Percentiles rank a stretch among this genome's conserved stretches.
Conservation (phyloP, 2,113 vertebrate genomes). For the Panthera leo region DNA sequence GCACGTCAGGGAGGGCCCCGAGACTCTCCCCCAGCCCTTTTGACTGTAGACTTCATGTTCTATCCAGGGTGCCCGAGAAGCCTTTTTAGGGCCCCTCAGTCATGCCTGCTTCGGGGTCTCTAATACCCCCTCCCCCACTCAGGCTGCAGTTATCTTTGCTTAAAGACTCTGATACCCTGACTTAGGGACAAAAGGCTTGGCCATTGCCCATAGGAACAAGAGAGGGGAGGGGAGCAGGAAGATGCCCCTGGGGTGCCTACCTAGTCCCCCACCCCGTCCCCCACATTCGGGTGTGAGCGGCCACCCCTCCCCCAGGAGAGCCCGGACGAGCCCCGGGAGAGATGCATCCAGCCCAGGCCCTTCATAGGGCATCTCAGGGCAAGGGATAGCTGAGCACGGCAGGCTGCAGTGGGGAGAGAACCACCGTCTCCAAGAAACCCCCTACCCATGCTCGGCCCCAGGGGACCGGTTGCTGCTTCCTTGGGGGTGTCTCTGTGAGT, state of each 20-base stretch:
- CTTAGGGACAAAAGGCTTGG: neutral
- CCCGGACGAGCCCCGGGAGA: neutral
- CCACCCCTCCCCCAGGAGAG: neutral
- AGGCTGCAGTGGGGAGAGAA: rapidly evolving
- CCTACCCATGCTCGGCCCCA: neutral
- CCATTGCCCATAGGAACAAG: neutral
- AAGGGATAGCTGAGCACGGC: rapidly evolving
- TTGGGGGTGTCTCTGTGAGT: neutral
- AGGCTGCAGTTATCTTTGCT: neutral
- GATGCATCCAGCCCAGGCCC: too few species aligned
- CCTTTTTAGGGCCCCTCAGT: neutral
- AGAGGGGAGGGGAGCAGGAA: neutral
- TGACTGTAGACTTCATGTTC: rapidly evolving
- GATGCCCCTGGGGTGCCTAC: neutral
- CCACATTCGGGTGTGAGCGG: neutral
- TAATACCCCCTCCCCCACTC: too few species aligned
- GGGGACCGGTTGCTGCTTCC: neutral
- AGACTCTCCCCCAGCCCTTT: neutral
- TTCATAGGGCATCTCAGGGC: neutral
- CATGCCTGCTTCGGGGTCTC: neutral
- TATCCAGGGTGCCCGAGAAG: neutral
- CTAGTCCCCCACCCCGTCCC: neutral
- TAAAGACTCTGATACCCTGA: neutral
- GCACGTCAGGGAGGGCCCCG: rapidly evolving
- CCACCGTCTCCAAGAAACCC: neutral